phyloP scores from a whole-genome alignment of 1,140 invertebrate species.

The Archivesica marissinica region DNA sequence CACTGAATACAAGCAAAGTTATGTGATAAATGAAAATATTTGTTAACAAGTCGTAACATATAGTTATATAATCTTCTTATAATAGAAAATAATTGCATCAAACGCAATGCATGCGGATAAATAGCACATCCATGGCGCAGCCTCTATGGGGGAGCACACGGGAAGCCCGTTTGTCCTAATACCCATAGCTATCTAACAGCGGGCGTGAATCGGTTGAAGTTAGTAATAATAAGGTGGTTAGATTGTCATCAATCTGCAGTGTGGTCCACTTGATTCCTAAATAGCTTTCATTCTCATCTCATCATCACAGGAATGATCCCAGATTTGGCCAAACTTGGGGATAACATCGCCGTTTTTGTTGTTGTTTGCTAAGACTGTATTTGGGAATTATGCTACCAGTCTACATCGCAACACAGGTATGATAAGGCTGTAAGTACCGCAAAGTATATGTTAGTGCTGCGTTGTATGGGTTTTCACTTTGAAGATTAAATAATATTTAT shows the following conservation, averaged over 20 bases:
- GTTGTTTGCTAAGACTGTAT: constrained; percentile 53
- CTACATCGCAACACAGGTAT: constrained; percentile 43
- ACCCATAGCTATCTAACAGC: constrained; percentile 46
- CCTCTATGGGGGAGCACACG: constrained; percentile 21
- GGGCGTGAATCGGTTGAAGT: constrained; percentile 60
- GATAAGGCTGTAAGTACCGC: constrained; percentile 43
- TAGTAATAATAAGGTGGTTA: constrained; percentile 59
- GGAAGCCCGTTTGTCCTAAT: background rate
- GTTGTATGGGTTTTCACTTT: constrained; percentile 24
- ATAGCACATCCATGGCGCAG: background rate
- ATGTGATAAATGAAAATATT: background rate
- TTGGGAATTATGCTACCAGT: constrained; percentile 3
- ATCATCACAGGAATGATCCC: constrained; percentile 52
- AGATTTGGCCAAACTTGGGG: constrained; percentile 57
- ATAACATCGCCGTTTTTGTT: constrained; percentile 61
- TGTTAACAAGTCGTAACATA: too few species aligned
- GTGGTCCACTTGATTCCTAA: constrained; percentile 24
- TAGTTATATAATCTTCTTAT: constrained; percentile 15
- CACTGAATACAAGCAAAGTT: background rate
- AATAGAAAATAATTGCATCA: constrained; percentile 3
- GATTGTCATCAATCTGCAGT: constrained; percentile 58
- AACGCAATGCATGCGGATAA: background rate
- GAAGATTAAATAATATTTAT: constrained; percentile 62
- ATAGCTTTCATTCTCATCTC: constrained; percentile 61
- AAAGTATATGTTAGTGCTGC: constrained; percentile 57